These are phyloP conservation scores for Nasonovia ribisnigri DNA, from an alignment of 2,888 invertebrate genomes.

Conservation along the genomic window DNA sequence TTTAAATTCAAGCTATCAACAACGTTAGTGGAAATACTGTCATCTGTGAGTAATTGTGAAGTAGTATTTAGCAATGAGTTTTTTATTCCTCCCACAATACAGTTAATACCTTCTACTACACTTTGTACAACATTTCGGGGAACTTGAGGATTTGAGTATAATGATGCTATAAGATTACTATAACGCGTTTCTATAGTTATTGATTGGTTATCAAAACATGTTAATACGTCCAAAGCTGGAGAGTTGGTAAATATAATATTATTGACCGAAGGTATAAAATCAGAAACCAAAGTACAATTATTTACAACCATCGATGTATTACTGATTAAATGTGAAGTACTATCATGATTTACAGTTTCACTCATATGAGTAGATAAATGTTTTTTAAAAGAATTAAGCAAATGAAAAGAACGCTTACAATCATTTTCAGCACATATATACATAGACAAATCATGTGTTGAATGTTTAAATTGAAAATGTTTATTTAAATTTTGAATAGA, in stretches of 20 bases:
- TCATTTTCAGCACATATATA: background rate
- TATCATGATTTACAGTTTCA: background rate
- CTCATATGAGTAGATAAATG: background rate
- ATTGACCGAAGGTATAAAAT: background rate
- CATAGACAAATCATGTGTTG: background rate
- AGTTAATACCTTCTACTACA: background rate
- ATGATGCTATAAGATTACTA: background rate
- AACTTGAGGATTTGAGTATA: background rate
- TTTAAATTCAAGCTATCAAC: too few species aligned
- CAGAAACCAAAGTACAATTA: background rate
- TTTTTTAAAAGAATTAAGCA: background rate
- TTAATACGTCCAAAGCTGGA: background rate
- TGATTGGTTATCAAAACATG: background rate
- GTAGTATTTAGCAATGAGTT: background rate
- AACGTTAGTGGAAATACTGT: too few species aligned
- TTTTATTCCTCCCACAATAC: background rate
- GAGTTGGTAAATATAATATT: background rate
- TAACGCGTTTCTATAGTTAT: background rate
- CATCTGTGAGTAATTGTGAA: background rate
- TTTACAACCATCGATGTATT: background rate
- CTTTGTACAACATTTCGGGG: background rate
- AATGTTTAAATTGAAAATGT: conserved; percentile 12
- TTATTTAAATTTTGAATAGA: background rate
- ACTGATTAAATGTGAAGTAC: background rate
- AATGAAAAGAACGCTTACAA: conserved; percentile 5